Evolutionary conservation across 2,888 invertebrate genomes (phyloP), one percentile per base, ranked within the genome.

Genomic region (Caenorhabditis wallacei): DNA sequence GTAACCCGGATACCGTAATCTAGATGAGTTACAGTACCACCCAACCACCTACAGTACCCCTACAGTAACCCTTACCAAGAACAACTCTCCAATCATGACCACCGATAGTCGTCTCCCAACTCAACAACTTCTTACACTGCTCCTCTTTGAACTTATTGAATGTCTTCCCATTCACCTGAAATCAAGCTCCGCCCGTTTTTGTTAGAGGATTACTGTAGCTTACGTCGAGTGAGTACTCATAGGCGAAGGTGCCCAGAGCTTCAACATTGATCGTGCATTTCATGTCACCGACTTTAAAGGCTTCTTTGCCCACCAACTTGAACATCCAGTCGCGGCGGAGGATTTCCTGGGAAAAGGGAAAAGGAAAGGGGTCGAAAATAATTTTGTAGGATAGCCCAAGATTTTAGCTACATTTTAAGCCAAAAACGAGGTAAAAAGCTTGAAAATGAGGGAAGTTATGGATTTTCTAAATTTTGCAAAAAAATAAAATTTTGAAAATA

Each of bases 261-360:
- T 91, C 94, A 16, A 95, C 94, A 56, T 92, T 92, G 68, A 95
- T 94, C 11, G 68, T 80, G 40, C 87, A 87, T 61, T 78, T 76
- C 75, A 84, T 84, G 8, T 74, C 82, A n/a, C 84, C 85, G 2
- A 86, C 94, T 53, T 93, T 93, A 92, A 97, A 96, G 10, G 94
- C 93, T 92, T 97, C 96, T 87, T 95, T 95, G 0, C 97, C 97
- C 0, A 97, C 96, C 57, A 97, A 92, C 90, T 96, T 95, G 92
- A 97, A 97, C 96, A 97, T 96, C 96, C 96, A 97, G 79, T 97
- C 96, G 82, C 94, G 94, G 18, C 95, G 94, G 13, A 95, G 87
- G 3, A 95, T 93, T 92, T 95, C 95, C 95, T 95, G 90, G 24
- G 93, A 85, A 30, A 7, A 35, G 4, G 5, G 35, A 35, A n/a